Evolutionary conservation across 2,797 vertebrate species (phyloP).

Genomic region (Hirundo rustica): DNA sequence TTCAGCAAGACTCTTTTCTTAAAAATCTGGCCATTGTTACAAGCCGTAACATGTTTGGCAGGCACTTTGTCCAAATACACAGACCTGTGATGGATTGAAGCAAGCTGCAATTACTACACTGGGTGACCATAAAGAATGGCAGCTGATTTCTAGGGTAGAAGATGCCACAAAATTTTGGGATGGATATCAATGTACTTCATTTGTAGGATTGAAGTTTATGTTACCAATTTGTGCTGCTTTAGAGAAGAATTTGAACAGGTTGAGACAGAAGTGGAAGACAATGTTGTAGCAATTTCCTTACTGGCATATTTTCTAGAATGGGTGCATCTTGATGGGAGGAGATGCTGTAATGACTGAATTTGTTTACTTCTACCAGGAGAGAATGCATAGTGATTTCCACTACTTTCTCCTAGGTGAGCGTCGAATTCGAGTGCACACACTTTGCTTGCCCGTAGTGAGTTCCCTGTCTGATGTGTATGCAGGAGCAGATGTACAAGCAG

Average conservation of each 20-base stretch:
- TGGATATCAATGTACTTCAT: not conserved
- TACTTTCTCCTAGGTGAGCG: slow-evolving; percentile 83
- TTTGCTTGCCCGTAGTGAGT: slow-evolving; percentile 93
- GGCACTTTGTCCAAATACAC: not conserved
- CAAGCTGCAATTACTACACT: not conserved
- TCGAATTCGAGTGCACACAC: slow-evolving; percentile 92
- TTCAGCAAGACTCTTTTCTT: not conserved
- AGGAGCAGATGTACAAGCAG: slow-evolving; percentile 92
- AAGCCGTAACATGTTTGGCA: not conserved
- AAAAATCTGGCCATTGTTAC: not conserved
- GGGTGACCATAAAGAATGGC: not conserved
- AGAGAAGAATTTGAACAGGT: not conserved
- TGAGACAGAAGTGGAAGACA: not conserved
- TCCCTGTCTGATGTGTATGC: slow-evolving; percentile 91
- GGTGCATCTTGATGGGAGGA: not conserved
- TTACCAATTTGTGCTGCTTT: not conserved
- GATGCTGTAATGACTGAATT: not conserved
- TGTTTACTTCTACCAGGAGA: not conserved
- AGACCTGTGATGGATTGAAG: not conserved
- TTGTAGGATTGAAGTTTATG: not conserved
- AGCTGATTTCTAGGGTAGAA: not conserved
- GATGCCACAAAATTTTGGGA: not conserved
- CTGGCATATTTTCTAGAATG: not conserved
- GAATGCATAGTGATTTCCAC: not conserved
- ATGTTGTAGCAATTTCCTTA: not conserved